Evolutionary conservation across 1,140 invertebrate genomes (phyloP).

Genomic region (Aphis craccivora): DNA sequence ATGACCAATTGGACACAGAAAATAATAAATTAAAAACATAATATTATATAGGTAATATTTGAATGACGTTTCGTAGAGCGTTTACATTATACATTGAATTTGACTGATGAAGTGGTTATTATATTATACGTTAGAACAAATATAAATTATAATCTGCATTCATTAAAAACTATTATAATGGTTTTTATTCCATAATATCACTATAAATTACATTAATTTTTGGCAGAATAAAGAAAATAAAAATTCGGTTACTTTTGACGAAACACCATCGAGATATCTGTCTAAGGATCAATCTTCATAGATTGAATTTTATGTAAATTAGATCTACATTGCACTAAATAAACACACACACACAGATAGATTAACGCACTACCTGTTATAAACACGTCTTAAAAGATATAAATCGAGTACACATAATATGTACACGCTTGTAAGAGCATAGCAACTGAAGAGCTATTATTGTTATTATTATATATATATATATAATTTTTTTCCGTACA

Average conservation of each 20-base stretch:
- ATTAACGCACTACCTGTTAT: background rate
- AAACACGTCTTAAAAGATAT: background rate
- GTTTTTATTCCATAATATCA: no score
- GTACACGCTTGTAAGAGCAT: background rate
- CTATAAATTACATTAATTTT: background rate
- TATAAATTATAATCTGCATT: background rate
- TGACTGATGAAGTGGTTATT: background rate
- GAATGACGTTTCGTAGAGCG: background rate
- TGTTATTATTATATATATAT: background rate
- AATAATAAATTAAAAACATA: background rate
- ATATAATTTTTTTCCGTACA: background rate
- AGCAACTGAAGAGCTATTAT: conserved; percentile 32
- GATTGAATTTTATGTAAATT: background rate
- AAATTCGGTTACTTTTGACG: background rate
- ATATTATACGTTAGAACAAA: background rate
- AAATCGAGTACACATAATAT: conserved; percentile 14
- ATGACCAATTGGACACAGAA: background rate
- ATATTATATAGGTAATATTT: background rate
- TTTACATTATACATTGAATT: background rate
- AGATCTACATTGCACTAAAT: background rate
- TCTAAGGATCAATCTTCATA: background rate
- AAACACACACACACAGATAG: background rate
- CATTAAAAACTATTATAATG: background rate
- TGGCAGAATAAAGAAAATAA: background rate
- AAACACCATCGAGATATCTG: background rate